Evolutionary conservation across 2,113 vertebrate species (phyloP).

Genomic region (Melozone crissalis): DNA sequence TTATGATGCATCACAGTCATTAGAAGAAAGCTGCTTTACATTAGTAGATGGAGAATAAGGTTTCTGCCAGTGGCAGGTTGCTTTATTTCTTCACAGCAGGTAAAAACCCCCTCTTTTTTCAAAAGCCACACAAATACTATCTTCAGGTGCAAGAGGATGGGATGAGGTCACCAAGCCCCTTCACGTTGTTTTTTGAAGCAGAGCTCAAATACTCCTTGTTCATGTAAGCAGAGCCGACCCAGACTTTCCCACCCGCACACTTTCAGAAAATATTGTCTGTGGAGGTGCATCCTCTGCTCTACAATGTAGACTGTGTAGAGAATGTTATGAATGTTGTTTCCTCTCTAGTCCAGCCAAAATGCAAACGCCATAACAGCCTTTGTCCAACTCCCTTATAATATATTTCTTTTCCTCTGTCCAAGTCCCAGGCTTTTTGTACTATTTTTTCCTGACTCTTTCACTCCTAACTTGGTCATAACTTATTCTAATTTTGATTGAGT

Average conservation of each 20-base stretch:
- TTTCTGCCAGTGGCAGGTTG: background rate
- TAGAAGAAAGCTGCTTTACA: constrained; percentile 31
- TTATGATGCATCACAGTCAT: constrained; percentile 44
- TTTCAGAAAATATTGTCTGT: background rate
- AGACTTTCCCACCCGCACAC: accelerated
- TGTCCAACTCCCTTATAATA: background rate
- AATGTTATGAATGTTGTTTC: background rate
- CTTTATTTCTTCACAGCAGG: constrained; percentile 23
- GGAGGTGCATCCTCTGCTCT: background rate
- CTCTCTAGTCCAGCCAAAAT: background rate
- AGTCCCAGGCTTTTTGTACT: background rate
- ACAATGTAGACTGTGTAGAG: background rate
- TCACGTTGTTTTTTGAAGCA: background rate
- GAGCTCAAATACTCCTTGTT: background rate
- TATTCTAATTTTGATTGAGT: background rate
- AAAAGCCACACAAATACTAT: background rate
- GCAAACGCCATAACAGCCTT: background rate
- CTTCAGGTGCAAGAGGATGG: background rate
- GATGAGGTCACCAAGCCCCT: background rate
- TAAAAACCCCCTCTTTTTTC: background rate
- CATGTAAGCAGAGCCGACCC: accelerated
- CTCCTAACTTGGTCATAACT: background rate
- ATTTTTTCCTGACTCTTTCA: background rate
- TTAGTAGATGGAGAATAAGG: background rate
- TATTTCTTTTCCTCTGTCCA: background rate